Evolutionary conservation across 1,140 invertebrate species (phyloP), one percentile per base, ranked within the genome.

Genomic region (Centruroides sculpturatus): DNA sequence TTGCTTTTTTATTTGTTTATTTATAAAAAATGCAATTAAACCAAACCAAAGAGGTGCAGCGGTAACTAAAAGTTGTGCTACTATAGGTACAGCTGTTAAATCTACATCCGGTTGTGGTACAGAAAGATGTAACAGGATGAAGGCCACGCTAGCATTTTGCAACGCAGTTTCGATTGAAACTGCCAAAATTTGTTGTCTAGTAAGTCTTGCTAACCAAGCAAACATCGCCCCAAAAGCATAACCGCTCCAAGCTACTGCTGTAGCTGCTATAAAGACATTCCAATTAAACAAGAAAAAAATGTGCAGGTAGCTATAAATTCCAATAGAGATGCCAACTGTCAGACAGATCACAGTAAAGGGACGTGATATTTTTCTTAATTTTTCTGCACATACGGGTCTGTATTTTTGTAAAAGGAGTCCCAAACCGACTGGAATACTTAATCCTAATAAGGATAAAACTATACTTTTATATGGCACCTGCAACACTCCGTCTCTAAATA

Each of bases 111-210:
- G 72, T 36, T 71, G 69, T 34, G 67, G 68, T 47, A 76, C 68
- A 5, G 76, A 73, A 35, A 75, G 62, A 65, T 72, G 63, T 35
- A 92, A 74, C 59, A 94, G 74, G 70, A 92, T 85, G 67, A 94
- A 91, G 0, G 89, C 81, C 65, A 94, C 88, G 35, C 90, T 91
- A n/a, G 69, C 69, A 23, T 62, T 62, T 41, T 62, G 60, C 9
- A 62, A 61, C 2, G 60, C 60, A 13, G 60, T 62, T 54, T 62
- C 60, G 35, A 60, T 60, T 1, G 59, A 41, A 13, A 60, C 47
- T 4, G 59, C 59, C 8, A 60, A n/a, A 35, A 60, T 61, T 47
- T 62, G 60, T 13, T 23, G 46, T 35, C 36, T 36, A 12, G 36
- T 57, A 13, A 62, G 59, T n/a, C 60, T 5, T 51, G 55, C 56